Conservation (phyloP, 2,888 invertebrate species). For the Argyresthia albistria region DNA sequence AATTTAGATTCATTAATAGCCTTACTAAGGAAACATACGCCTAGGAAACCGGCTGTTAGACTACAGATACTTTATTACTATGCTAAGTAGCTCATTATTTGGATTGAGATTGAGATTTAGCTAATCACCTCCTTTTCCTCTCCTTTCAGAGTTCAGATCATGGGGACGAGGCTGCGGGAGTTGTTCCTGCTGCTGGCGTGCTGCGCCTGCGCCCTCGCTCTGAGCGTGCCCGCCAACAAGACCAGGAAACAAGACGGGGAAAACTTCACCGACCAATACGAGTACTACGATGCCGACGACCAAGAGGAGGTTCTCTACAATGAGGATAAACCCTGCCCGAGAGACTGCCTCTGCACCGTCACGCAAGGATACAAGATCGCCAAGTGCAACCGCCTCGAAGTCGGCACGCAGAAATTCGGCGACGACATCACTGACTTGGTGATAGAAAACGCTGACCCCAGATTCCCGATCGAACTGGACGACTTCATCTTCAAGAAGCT, state of each 20-base stretch:
- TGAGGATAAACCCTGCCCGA: conserved; percentile 71
- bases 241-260: conserved; percentile 37
- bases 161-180: conserved; percentile 66
- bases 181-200: conserved; percentile 59
- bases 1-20: too few species aligned
- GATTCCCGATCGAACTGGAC: conserved; percentile 72
- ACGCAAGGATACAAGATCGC: conserved; percentile 74
- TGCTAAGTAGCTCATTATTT: too few species aligned
- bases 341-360: conserved; percentile 75
- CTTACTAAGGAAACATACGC: too few species aligned
- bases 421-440: conserved; percentile 77
- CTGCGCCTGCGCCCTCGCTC: conserved; percentile 50
- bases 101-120: too few species aligned
- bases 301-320: conserved; percentile 61
- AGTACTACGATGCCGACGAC: conserved; percentile 55
- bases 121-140: conserved; percentile 14
- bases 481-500: conserved; percentile 74
- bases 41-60: too few species aligned
- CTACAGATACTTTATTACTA: too few species aligned
- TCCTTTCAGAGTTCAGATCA: conserved; percentile 63
- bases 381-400: conserved; percentile 78
- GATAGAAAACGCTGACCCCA: conserved; percentile 75
- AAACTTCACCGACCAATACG: conserved; percentile 49
- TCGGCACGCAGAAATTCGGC: conserved; percentile 77
- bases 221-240: conserved; percentile 40